Base-by-base conservation (phyloP, 1,140 invertebrate species). In the Drosophila arizonae region DNA sequence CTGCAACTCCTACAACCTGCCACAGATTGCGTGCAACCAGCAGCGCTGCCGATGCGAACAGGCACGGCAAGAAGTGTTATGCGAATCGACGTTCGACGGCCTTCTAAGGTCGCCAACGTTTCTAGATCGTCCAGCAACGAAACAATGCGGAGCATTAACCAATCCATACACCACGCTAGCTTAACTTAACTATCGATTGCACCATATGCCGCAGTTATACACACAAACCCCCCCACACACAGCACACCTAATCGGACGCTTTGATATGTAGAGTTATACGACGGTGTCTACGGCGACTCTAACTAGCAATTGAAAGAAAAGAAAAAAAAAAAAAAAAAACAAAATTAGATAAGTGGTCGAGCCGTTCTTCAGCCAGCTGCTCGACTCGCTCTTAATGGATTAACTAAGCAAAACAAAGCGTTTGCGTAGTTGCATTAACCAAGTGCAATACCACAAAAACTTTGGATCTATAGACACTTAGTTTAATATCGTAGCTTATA, bases 21-120 rank as follows among this genome's bases (percentile, higher is more conserved):
- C 82, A 86, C 69, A 81, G 81, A 90, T 81, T 91, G 90, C 85
- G 85, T 81, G 77, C 86, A 85, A 90, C 72, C 85, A 90, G 73
- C 75, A 67, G 61, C 82, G 74, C 77, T 80, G 79, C 81, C 65
- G 89, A 89, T 88, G 84, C 85, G 85, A 88, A 90, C 75, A 77
- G 68, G 70, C 80, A 89, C 71, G 85, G 79, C 76, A 84, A 89
- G 45, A 89, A 86, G 56, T 81, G 81, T 56, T 81, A 86, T 79
- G 77, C 85, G 77, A 90, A 90, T 77, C 81, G 90, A 91, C 90
- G 90, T 77, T 91, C 90, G 78, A 91, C 90, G 73, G 90, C 90
- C 81, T 91, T 91, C 63, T 91, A 84, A 74, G 75, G 61, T 50
- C 72, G 66, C 39, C 26, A 54, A 74, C 36, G 51, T 78, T 63